Percentiles rank a stretch among this genome's conserved stretches.
phyloP scores from a whole-genome alignment of 2,113 vertebrate species.

The Rhizomys pruinosus region DNA sequence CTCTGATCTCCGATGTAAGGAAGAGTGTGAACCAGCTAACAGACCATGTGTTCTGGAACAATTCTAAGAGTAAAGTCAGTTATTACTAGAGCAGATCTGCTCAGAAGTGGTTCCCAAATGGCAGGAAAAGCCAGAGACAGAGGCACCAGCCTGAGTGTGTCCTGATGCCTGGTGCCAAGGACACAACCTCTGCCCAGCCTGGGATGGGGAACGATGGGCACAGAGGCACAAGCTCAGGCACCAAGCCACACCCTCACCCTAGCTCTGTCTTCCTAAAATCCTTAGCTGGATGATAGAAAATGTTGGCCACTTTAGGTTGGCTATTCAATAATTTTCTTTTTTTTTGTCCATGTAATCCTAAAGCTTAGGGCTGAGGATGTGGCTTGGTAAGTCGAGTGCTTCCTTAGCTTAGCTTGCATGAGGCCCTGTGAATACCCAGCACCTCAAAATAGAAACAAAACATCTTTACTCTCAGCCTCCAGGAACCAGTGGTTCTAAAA shows the following conservation, averaged over 20 bases:
- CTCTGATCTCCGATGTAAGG: not conserved
- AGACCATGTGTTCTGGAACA: not conserved
- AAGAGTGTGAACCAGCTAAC: not conserved
- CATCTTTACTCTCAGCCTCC: not conserved
- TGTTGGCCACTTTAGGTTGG: not conserved
- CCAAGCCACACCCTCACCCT: too few relatives aligned
- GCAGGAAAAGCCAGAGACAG: not conserved
- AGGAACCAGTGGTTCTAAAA: not conserved
- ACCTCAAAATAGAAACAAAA: not conserved
- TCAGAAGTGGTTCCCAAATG: not conserved
- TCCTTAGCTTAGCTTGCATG: not conserved
- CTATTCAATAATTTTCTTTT: not conserved
- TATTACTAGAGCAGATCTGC: not conserved
- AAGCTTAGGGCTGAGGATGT: not conserved
- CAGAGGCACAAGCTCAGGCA: too few relatives aligned
- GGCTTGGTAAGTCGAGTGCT: not conserved
- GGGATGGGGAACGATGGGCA: not conserved
- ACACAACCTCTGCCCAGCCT: not conserved
- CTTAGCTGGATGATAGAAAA: not conserved
- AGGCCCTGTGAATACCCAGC: too few relatives aligned
- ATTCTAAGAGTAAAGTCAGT: not conserved
- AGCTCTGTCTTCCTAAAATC: not conserved
- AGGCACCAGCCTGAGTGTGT: fast-evolving
- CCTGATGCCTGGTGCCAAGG: not conserved
- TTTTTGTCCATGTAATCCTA: not conserved